These are phyloP conservation scores for Noctua fimbriata DNA, from an alignment of 2,888 invertebrate genomes.

Conservation along the genomic window DNA sequence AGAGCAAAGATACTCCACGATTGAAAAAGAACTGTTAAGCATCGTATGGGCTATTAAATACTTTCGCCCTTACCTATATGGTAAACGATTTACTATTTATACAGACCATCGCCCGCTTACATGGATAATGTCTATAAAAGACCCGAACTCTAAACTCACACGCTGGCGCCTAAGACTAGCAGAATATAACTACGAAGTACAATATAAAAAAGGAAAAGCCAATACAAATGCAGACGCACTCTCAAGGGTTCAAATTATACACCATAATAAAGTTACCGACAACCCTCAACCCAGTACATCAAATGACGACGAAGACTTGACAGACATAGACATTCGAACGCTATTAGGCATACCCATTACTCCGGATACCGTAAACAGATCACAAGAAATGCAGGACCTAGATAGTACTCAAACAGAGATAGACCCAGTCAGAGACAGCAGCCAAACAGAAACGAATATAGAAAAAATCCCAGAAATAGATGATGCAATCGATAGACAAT, in stretches of 20 bases:
- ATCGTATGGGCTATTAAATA: slow-evolving; percentile 71
- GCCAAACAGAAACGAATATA: background rate
- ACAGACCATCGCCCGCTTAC: slow-evolving; percentile 73
- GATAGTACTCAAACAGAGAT: background rate
- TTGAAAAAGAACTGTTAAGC: slow-evolving; percentile 75
- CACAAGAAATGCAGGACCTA: background rate
- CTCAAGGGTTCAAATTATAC: too few species aligned
- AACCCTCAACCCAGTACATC: too few species aligned
- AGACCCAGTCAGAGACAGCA: background rate
- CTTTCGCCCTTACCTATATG: slow-evolving; percentile 73
- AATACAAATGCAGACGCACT: slow-evolving; percentile 67
- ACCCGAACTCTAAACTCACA: slow-evolving; percentile 74
- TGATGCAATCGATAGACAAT: slow-evolving; percentile 67
- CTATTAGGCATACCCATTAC: slow-evolving; percentile 2
- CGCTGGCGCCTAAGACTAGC: background rate
- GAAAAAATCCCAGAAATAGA: slow-evolving; percentile 34
- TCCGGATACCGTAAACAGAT: background rate
- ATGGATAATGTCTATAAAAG: slow-evolving; percentile 73
- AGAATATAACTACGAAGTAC: background rate
- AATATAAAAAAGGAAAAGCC: slow-evolving; percentile 28
- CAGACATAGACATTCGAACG: too few species aligned
- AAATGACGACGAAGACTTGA: too few species aligned
- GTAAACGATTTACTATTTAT: slow-evolving; percentile 73
- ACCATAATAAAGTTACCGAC: too few species aligned
- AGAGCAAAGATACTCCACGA: slow-evolving; percentile 63